Base-by-base conservation (phyloP, 2,888 invertebrate species). In the Tricholauxania praeusta region DNA sequence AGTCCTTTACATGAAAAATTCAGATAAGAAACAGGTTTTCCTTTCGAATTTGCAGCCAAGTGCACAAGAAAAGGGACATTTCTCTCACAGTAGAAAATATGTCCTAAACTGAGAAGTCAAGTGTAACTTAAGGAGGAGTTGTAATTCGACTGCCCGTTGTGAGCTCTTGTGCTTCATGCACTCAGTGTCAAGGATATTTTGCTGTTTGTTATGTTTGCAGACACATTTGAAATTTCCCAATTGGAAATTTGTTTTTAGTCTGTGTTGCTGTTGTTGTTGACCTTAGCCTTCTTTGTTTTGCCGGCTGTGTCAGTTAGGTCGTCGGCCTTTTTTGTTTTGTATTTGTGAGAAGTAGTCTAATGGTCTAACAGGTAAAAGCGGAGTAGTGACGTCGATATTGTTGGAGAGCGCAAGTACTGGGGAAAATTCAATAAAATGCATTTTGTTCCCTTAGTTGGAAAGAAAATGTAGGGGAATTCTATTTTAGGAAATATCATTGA, bases 271-370 rank as follows among this genome's bases (percentile, higher is more conserved):
- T 71, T 69, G 47, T 47, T 57, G 48, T 77, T 82, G 82, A 82
- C 82, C 82, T 82, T 82, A 82, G 82, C 83, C 83, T 82, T 82
- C 81, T 77, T 75, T 68, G 62, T 49, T 75, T 76, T 77, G 80
- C 82, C 83, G 81, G 82, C 72, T 60, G 77, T 72, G 71, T 71
- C 65, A 66, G 51, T 60, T 75, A 71, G 80, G 79, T 73, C 71
- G 75, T 77, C 75, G 69, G 65, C 64, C 72, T 72, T 53, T 52
- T 51, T 66, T 28, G n/a, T 52, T 14, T 52, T n/a, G n/a, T 65
- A 10, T 52, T 22, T 39, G 63, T 47, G 59, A 59, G 52, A 60
- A 39, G 12, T 17, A n/a, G 60, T 53, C 73, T 65, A 65, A 73
- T 74, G 72, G 79, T 77, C 77, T 74, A 80, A 80, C 80, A 80